A percentile compares a stretch with the other conserved stretches of the same genome.
phyloP scores from a whole-genome alignment of 2,888 invertebrate genomes.

The Phragmatobia fuliginosa region DNA sequence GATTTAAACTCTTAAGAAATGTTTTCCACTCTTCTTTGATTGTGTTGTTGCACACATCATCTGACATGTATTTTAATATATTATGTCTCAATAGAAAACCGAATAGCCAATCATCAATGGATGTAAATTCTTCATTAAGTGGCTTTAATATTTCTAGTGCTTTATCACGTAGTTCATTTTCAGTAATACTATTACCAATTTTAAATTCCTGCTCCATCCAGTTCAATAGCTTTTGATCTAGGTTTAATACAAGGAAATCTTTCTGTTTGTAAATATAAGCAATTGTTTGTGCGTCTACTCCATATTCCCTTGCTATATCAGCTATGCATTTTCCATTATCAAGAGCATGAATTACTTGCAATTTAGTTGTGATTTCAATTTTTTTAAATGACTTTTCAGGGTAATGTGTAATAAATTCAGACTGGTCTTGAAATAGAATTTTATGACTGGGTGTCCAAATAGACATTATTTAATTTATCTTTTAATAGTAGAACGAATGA shows the following conservation, averaged over 20 bases:
- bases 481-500: too few relatives aligned
- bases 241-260: constrained; percentile 51
- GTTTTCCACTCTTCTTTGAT: constrained; percentile 51
- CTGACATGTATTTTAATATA: constrained; percentile 48
- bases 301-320: constrained; percentile 58
- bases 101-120: constrained; percentile 56
- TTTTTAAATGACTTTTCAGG: constrained; percentile 45
- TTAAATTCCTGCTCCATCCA: constrained; percentile 55
- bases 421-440: constrained; percentile 49
- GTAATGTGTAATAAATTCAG: constrained; percentile 39
- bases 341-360: constrained; percentile 59
- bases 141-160: constrained; percentile 51
- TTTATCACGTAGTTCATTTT: constrained; percentile 49
- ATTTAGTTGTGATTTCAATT: constrained; percentile 54
- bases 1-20: constrained; percentile 42
- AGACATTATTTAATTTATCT: constrained; percentile 38
- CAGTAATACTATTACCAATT: constrained; percentile 48
- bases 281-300: constrained; percentile 55
- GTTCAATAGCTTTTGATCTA: constrained; percentile 55
- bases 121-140: constrained; percentile 49
- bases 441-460: constrained; percentile 45
- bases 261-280: constrained; percentile 57
- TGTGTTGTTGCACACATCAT: constrained; percentile 37
- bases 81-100: constrained; percentile 57
- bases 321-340: constrained; percentile 59